These are phyloP conservation scores for Hirtodrosophila histrioides DNA, from an alignment of 2,888 invertebrate species.

Conservation along the genomic window DNA sequence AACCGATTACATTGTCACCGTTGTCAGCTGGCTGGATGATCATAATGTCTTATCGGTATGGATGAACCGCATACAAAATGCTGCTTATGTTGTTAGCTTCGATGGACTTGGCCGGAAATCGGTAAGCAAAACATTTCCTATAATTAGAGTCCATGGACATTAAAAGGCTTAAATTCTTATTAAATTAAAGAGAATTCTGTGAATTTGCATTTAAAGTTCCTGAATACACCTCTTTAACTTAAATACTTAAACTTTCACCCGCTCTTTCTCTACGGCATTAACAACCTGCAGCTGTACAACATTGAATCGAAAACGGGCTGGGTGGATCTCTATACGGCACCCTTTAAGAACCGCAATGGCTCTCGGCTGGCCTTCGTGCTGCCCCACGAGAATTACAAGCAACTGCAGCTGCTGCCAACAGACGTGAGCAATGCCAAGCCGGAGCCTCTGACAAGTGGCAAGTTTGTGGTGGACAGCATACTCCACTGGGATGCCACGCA, in stretches of 20 bases:
- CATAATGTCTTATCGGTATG: conserved; percentile 90
- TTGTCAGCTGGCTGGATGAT: conserved; percentile 91
- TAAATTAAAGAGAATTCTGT: no score
- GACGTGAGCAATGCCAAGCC: conserved; percentile 50
- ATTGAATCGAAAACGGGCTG: conserved; percentile 87
- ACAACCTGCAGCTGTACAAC: conserved; percentile 63
- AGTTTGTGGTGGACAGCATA: conserved; percentile 90
- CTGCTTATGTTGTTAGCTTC: conserved; percentile 88
- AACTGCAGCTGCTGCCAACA: conserved; percentile 87
- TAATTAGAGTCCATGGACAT: no score
- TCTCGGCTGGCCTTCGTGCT: conserved; percentile 89
- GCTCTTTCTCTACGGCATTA: no score
- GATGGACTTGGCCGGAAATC: conserved; percentile 82
- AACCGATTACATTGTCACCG: conserved; percentile 85
- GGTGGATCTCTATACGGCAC: conserved; percentile 91
- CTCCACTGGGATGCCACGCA: conserved; percentile 89
- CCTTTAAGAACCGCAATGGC: conserved; percentile 89
- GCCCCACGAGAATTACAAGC: conserved; percentile 89
- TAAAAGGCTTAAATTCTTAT: no score
- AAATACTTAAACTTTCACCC: no score
- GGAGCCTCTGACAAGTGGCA: conserved; percentile 87
- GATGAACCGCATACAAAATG: conserved; percentile 95
- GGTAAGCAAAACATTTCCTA: conserved; percentile 54
- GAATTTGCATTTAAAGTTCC: no score
- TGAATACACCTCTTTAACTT: no score